Evolutionary conservation across 1,140 invertebrate genomes (phyloP).

Genomic region (Rhopalosiphum padi): DNA sequence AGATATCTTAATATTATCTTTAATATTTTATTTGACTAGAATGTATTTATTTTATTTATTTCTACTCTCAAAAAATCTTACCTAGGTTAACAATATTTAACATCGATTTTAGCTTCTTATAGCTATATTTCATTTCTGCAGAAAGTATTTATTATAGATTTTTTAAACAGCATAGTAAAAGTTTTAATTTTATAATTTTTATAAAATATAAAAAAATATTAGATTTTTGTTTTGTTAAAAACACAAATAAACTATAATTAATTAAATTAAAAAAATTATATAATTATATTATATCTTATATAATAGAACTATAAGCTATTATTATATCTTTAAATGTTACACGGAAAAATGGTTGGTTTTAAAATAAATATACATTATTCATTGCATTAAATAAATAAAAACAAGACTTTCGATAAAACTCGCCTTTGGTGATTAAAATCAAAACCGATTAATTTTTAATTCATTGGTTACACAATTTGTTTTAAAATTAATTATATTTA

Average conservation of each 20-base stretch:
- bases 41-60: not conserved
- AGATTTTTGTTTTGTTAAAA: not conserved
- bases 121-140: not conserved
- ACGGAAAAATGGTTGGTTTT: not conserved
- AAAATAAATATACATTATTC: not conserved
- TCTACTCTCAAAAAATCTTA: not conserved
- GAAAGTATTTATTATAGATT: not conserved
- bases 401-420: not conserved
- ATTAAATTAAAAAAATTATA: not conserved
- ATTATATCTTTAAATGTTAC: not conserved
- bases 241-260: not conserved
- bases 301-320: not conserved
- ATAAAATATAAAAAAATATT: not conserved
- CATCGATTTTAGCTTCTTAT: too few relatives aligned
- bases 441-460: not conserved
- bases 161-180: not conserved
- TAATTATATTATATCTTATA: not conserved
- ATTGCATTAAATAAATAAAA: not conserved
- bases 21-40: too few relatives aligned
- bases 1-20: too few relatives aligned
- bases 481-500: conserved; percentile 7
- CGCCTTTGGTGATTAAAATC: not conserved
- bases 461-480: not conserved
- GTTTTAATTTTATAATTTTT: not conserved
- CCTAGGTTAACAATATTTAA: too few relatives aligned